Percentiles rank a stretch among this genome's conserved stretches.
phyloP scores from a whole-genome alignment of 2,888 invertebrate species.

The Copidosoma aretas region DNA sequence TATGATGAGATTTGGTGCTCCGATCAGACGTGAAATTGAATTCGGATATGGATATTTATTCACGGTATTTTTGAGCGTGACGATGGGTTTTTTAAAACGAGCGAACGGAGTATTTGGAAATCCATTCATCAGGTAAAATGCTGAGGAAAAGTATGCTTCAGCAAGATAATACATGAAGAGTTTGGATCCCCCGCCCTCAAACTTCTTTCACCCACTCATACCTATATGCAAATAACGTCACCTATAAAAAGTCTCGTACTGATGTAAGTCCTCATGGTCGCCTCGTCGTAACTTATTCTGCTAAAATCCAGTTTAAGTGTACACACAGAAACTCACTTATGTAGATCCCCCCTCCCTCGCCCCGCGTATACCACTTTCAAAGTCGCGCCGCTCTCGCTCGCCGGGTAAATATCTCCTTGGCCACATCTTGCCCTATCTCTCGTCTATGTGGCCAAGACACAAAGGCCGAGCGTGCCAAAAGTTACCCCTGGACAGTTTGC shows the following conservation, averaged over 20 bases:
- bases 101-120: neutral
- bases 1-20: neutral
- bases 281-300: too few species aligned
- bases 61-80: neutral
- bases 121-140: neutral
- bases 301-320: neutral
- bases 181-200: neutral
- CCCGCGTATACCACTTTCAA: too few species aligned
- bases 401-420: too few species aligned
- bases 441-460: neutral
- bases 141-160: too few species aligned
- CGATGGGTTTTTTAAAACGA: neutral
- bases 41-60: slow-evolving; percentile 1
- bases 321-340: slow-evolving; percentile 13
- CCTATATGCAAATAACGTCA: too few species aligned
- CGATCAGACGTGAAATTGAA: slow-evolving; percentile 24
- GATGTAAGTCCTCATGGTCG: too few species aligned
- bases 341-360: neutral
- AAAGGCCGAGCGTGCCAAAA: slow-evolving; percentile 48
- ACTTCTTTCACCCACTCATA: too few species aligned
- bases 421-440: slow-evolving; percentile 54
- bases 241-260: too few species aligned
- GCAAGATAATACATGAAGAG: neutral
- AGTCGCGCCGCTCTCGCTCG: too few species aligned
- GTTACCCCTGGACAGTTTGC: slow-evolving; percentile 62